Evolutionary conservation across 2,113 vertebrate species (phyloP).

Genomic region (Phodopus roborovskii): DNA sequence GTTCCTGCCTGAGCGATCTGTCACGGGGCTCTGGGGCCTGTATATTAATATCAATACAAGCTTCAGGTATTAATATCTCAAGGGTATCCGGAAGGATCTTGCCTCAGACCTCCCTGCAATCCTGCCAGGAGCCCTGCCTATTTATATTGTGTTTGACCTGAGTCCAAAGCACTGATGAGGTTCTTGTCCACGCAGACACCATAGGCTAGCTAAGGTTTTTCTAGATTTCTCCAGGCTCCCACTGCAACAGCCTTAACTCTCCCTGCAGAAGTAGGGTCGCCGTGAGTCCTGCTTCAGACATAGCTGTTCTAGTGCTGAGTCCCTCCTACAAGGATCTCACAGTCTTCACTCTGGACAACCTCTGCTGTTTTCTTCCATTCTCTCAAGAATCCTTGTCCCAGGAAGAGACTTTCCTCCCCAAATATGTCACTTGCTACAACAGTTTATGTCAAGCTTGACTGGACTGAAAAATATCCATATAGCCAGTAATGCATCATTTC

Average conservation of each 20-base stretch:
- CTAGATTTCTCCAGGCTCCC: not conserved
- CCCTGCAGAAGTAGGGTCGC: not conserved
- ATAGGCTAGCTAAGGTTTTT: accelerated
- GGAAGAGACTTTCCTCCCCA: not conserved
- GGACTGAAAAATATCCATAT: not conserved
- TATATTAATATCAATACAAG: not conserved
- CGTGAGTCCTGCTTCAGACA: not conserved
- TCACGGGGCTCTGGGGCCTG: not conserved
- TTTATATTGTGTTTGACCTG: not conserved
- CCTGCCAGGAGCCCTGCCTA: not conserved
- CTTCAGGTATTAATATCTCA: not conserved
- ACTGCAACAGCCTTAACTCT: accelerated
- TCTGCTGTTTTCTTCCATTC: not conserved
- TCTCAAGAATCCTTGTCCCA: not conserved
- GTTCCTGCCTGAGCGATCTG: not conserved
- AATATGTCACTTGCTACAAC: not conserved
- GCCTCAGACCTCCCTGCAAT: not conserved
- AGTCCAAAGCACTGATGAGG: not conserved
- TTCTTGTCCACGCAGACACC: too few species aligned
- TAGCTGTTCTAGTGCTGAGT: accelerated
- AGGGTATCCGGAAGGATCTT: too few species aligned
- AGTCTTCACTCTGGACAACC: too few species aligned
- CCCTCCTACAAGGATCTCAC: not conserved
- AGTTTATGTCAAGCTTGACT: not conserved
- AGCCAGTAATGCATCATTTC: not conserved